Evolutionary conservation across 1,140 invertebrate genomes (phyloP).

Genomic region (Aphis gossypii): DNA sequence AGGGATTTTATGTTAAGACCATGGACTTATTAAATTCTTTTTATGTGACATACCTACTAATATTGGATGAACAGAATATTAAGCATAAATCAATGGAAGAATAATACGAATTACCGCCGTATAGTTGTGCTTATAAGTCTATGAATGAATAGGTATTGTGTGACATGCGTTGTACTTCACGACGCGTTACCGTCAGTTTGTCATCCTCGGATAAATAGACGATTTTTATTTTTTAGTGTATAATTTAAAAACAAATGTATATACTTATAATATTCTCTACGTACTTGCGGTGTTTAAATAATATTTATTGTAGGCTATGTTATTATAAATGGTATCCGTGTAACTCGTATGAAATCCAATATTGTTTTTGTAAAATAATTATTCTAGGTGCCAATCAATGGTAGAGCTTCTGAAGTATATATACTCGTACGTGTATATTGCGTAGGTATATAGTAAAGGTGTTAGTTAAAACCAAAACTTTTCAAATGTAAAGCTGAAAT

Average conservation of each 20-base stretch:
- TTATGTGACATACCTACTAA: neutral
- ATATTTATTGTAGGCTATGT: neutral
- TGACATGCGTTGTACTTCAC: no score
- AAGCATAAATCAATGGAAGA: no score
- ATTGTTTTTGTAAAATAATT: neutral
- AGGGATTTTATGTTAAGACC: neutral
- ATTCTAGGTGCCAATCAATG: neutral
- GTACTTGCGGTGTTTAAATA: neutral
- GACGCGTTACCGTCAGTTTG: neutral
- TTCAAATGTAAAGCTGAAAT: neutral
- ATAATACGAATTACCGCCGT: no score
- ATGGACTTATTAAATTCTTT: neutral
- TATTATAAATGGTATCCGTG: neutral
- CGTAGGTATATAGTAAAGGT: neutral
- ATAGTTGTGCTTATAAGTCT: neutral
- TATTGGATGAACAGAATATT: neutral
- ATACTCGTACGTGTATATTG: neutral
- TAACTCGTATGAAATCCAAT: neutral
- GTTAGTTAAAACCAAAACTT: constrained; percentile 5
- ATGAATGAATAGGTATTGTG: neutral
- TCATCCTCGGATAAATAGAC: neutral
- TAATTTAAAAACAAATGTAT: no score
- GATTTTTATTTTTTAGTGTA: neutral
- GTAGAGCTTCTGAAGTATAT: neutral
- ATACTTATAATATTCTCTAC: neutral